Conservation (phyloP, 37 sponge, comb jelly and placozoan genomes). For the Theonella swinhoei region DNA sequence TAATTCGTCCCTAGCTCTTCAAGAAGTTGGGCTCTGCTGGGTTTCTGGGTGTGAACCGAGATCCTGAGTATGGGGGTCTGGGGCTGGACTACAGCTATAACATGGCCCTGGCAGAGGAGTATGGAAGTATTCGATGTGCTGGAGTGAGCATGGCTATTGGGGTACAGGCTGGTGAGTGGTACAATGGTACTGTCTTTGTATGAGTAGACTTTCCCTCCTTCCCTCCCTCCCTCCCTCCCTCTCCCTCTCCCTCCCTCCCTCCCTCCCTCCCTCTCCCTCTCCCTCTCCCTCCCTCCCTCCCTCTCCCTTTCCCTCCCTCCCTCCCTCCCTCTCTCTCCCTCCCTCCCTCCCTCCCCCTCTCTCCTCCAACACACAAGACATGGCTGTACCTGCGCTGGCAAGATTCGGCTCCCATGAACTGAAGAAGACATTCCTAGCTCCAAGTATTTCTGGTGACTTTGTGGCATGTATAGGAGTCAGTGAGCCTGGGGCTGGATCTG, state of each 20-base stretch:
- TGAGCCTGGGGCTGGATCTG: slow-evolving; percentile 91
- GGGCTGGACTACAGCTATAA: slow-evolving; percentile 86
- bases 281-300: background rate
- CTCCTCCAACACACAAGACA: slow-evolving; percentile 43
- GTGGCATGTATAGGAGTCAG: slow-evolving; percentile 92
- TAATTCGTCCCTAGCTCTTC: slow-evolving; percentile 53
- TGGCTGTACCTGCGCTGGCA: slow-evolving; percentile 90
- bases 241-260: too few relatives aligned
- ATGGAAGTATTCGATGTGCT: slow-evolving; percentile 74
- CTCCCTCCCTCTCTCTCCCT: background rate
- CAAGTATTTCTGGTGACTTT: slow-evolving; percentile 86
- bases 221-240: background rate
- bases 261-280: background rate
- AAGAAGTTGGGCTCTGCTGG: slow-evolving; percentile 89
- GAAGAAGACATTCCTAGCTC: slow-evolving; percentile 79
- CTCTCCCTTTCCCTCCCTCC: background rate
- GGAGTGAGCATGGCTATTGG: slow-evolving; percentile 95
- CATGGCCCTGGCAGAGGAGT: slow-evolving; percentile 89
- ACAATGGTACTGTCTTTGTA: too few relatives aligned
- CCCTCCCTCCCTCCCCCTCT: background rate
- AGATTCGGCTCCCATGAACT: slow-evolving; percentile 85
- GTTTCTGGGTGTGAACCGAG: slow-evolving; percentile 84
- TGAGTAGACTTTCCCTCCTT: background rate
- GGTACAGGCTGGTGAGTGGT: slow-evolving; percentile 73
- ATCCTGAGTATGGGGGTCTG: slow-evolving; percentile 87